These are phyloP conservation scores for Brachionus rubens DNA, from an alignment of 1,140 invertebrate genomes.

Conservation along the genomic window DNA sequence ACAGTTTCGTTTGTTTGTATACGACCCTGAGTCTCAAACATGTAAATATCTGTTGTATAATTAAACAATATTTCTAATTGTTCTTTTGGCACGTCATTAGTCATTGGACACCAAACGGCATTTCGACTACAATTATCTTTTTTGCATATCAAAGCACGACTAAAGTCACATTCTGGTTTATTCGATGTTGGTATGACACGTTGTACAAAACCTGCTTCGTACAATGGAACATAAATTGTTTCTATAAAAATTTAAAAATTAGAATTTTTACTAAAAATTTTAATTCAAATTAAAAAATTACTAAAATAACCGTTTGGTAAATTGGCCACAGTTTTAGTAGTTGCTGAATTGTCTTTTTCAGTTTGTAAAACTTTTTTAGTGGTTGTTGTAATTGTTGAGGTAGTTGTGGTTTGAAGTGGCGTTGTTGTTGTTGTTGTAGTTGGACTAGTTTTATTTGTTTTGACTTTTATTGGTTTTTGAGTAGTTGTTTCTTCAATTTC, in stretches of 20 bases:
- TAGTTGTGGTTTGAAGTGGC: neutral
- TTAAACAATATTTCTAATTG: conserved; percentile 41
- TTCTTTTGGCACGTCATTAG: conserved; percentile 41
- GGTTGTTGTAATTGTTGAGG: neutral
- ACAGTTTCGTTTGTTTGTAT: conserved; percentile 28
- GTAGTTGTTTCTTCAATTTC: conserved; percentile 25
- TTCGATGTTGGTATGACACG: conserved; percentile 35
- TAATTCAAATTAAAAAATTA: neutral
- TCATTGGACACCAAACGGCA: conserved; percentile 38
- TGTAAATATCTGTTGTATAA: conserved; percentile 42
- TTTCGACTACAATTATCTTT: conserved; percentile 23
- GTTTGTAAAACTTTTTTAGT: conserved; percentile 8
- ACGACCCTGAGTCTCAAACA: conserved; percentile 29
- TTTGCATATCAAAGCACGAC: conserved; percentile 17
- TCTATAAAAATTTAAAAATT: conserved; percentile 1
- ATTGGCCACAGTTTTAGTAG: conserved; percentile 7
- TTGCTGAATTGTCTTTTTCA: conserved; percentile 7
- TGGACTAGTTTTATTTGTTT: neutral
- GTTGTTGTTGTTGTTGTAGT: neutral
- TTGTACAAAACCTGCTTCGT: conserved; percentile 42
- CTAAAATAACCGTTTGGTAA: conserved; percentile 44
- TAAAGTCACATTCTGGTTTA: conserved; percentile 40
- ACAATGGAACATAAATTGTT: conserved; percentile 42
- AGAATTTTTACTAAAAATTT: conserved; percentile 22
- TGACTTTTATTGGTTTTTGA: neutral